Base-by-base conservation (phyloP, 2,888 invertebrate species). In the Noctua janthe region DNA sequence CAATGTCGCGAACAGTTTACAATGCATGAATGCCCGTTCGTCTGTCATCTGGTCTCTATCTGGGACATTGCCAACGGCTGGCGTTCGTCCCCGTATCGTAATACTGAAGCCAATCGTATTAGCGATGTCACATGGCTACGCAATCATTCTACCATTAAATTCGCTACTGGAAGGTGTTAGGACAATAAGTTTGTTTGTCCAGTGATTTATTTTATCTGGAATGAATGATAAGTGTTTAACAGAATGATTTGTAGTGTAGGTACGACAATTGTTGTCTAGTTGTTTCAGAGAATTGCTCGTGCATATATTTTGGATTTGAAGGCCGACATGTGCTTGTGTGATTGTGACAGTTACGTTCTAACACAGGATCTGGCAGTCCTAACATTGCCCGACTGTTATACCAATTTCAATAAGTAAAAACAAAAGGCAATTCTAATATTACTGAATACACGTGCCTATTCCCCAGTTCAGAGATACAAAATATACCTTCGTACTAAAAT, bases 1-100 rank as follows among this genome's bases (percentile, higher is more conserved):
- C 85, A 86, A 89, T 90, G 89, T 91, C 89, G 82, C 76, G 82
- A 87, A 89, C 85, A 91, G 93, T 94, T 93, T 92, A 93, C 91
- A 92, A 90, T 90, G 89, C 88, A 91, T 90, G 89, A 90, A 91
- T 90, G 91, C 82, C 90, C 88, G 91, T 91, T 91, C 87, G 90
- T 91, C 91, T 91, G 91, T 91, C 92, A 91, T 91, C 92, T 94
- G 93, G 91, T 92, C 92, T 89, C 88, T 89, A 91, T 92, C 92
- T 95, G 95, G 95, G 87, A 51, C 72, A 4, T 71, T 91, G 95
- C 95, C 95, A 95, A 89, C 89, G 87, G 87, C 88, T 92, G 91
- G 90, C 88, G 84, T 88, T 86, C 87, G 87, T 88, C 87, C 83
- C 77, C 84, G 85, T 88, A 88, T 81, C 74, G 87, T 91, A 90